phyloP scores from a whole-genome alignment of 2,888 invertebrate genomes.

The Agrotis puta region DNA sequence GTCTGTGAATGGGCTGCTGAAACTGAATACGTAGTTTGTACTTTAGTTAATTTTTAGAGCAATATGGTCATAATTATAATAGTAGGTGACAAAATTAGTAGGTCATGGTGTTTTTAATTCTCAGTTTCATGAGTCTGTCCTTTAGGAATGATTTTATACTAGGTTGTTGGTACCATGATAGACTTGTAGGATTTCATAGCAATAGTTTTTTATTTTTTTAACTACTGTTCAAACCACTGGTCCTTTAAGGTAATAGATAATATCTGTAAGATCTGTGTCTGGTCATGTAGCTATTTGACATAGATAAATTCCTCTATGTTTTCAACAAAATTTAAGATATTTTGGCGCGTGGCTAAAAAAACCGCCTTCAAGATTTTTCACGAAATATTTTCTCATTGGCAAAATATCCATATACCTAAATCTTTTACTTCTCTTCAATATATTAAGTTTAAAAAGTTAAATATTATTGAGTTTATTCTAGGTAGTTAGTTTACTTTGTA shows the following conservation, averaged over 20 bases:
- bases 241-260: too few species aligned
- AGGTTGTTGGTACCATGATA: too few species aligned
- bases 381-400: too few species aligned
- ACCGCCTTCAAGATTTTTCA: too few species aligned
- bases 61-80: slow-evolving; percentile 30
- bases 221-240: background rate
- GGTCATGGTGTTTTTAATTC: slow-evolving; percentile 1
- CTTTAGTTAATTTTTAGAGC: slow-evolving; percentile 15
- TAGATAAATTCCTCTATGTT: too few species aligned
- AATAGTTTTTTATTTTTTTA: background rate
- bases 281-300: too few species aligned
- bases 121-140: background rate
- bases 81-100: background rate
- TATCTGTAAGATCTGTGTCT: too few species aligned
- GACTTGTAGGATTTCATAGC: background rate
- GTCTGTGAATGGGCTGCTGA: slow-evolving; percentile 31
- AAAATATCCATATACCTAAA: too few species aligned
- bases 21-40: slow-evolving; percentile 33
- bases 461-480: background rate
- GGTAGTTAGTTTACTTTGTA: slow-evolving; percentile 1
- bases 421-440: background rate
- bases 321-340: too few species aligned
- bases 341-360: too few species aligned
- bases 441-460: background rate
- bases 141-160: background rate